Evolutionary conservation across 2,113 vertebrate genomes (phyloP), one percentile per base, ranked within the genome.

Genomic region (Perccottus glenii): DNA sequence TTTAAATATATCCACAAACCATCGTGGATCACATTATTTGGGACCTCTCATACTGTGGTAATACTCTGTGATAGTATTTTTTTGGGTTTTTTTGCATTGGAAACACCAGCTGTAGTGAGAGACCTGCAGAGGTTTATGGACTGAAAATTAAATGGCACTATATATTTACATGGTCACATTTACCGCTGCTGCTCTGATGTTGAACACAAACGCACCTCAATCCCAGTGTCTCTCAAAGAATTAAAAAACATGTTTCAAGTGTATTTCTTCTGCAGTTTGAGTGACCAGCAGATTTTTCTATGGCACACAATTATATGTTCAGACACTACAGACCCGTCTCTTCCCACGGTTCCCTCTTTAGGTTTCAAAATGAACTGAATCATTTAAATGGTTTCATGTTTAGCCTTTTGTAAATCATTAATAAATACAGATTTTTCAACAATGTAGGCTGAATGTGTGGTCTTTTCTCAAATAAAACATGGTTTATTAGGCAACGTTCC

Each of bases 331-430:
- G 60, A 49, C 14, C 49, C 42, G 15, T 11, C 38, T 46, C 42
- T 42, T n/a, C 42, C 55, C 10, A 60, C 45, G 14, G 52, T 38
- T 78, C 66, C 83, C 75, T 85, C 83, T 70, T 27, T 89, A 92
- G 89, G 88, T 92, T 92, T 88, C 83, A 86, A 75, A 83, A 87
- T 84, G 65, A 85, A 85, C 87, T 82, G 81, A 91, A 89, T 91
- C 87, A 88, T 88, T 90, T 83, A 85, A 91, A 88, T 86, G 85
- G 89, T 91, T 91, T 90, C 73, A 91, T 92, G 88, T 90, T 90
- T 91, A 88, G 91, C 87, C 88, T 93, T 93, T 93, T 93, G 90
- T 93, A 93, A 93, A 93, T 93, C 91, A 90, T 92, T 90, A 93
- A 93, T 92, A 93, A 93, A 93, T 85, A 87, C 88, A 90, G 85